phyloP scores from a whole-genome alignment of 2,888 invertebrate genomes.

The Hemicrepidius hirtus region DNA sequence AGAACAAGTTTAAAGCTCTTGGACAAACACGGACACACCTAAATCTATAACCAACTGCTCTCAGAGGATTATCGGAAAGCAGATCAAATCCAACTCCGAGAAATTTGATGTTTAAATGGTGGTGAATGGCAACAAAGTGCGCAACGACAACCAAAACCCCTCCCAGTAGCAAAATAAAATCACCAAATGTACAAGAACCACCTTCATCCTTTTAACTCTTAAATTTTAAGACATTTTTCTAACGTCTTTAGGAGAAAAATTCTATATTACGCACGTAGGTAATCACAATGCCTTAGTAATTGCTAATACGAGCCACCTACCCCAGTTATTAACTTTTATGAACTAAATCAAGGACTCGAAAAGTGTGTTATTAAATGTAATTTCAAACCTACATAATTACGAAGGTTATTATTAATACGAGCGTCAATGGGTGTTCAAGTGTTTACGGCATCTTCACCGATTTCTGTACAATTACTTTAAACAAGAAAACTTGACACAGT shows the following conservation, averaged over 20 bases:
- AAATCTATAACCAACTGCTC: constrained; percentile 71
- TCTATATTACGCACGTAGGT: too few species aligned
- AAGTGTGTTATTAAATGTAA: not conserved
- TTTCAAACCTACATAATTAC: constrained; percentile 13
- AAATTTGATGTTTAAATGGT: constrained; percentile 61
- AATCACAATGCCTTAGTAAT: constrained; percentile 1
- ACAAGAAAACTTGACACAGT: too few species aligned
- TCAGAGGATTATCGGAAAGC: constrained; percentile 70
- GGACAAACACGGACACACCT: constrained; percentile 73
- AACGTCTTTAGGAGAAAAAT: too few species aligned
- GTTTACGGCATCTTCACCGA: not conserved
- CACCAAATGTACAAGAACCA: too few species aligned
- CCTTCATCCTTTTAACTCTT: too few species aligned
- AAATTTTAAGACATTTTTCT: too few species aligned
- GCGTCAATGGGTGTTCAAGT: not conserved
- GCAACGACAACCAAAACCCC: constrained; percentile 1
- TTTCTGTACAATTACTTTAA: too few species aligned
- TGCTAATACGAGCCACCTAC: constrained; percentile 4
- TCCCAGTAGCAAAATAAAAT: not conserved
- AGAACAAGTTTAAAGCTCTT: constrained; percentile 71
- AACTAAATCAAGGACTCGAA: not conserved
- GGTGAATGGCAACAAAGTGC: constrained; percentile 28
- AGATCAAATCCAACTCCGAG: constrained; percentile 69
- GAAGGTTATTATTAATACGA: not conserved
- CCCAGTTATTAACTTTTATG: not conserved